Evolutionary conservation across 2,113 vertebrate species (phyloP).

Genomic region (Antechinus stuartii): DNA sequence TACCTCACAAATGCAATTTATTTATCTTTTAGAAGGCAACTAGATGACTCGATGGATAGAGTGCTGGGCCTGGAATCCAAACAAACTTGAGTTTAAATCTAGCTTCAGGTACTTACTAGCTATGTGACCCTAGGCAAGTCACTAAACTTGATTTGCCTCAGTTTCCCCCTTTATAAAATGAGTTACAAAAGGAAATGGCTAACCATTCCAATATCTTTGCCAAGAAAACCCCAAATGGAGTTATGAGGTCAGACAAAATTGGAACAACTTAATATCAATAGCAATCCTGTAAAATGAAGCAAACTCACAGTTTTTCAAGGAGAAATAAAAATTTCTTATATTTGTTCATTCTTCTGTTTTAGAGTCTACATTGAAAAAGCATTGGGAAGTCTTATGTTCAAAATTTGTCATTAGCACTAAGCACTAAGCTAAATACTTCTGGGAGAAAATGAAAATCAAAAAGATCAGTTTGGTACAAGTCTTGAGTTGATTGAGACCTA

Average conservation of each 20-base stretch:
- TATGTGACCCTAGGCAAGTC: too few relatives aligned
- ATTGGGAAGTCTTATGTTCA: slow-evolving; percentile 61
- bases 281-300: slow-evolving; percentile 39
- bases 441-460: slow-evolving; percentile 35
- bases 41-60: too few relatives aligned
- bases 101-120: too few relatives aligned
- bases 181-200: too few relatives aligned
- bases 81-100: too few relatives aligned
- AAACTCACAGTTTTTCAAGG: slow-evolving; percentile 36
- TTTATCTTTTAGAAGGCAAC: background rate
- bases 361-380: slow-evolving; percentile 67
- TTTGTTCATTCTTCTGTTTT: slow-evolving; percentile 65
- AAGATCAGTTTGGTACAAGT: slow-evolving; percentile 26
- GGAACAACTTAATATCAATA: background rate
- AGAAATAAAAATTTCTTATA: slow-evolving; percentile 67
- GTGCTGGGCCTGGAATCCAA: too few relatives aligned
- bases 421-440: slow-evolving; percentile 55
- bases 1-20: background rate
- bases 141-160: too few relatives aligned
- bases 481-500: slow-evolving; percentile 46
- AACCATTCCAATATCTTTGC: too few relatives aligned
- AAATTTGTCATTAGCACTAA: slow-evolving; percentile 66
- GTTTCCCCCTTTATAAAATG: too few relatives aligned
- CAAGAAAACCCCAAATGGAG: too few relatives aligned
- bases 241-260: too few relatives aligned